A percentile compares a stretch with the other conserved stretches of the same genome.
These are phyloP conservation scores for Apostichopus californicus DNA, from an alignment of 35 echinoderm and acorn worm species.

Conservation along the genomic window DNA sequence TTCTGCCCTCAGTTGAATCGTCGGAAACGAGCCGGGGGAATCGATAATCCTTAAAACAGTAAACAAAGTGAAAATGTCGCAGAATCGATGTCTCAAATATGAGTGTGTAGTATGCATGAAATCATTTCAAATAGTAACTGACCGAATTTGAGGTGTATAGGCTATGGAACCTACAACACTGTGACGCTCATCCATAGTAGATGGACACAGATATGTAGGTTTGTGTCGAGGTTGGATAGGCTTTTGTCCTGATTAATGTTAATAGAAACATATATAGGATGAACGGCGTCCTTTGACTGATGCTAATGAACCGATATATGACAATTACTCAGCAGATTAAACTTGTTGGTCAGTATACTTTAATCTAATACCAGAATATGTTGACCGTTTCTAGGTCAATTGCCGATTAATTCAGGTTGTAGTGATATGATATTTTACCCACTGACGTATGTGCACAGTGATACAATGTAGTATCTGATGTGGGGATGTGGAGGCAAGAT, in stretches of 20 bases:
- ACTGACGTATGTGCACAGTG: no score
- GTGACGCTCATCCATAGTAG: background rate
- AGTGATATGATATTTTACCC: no score
- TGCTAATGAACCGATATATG: background rate
- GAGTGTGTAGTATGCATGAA: background rate
- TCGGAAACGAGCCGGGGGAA: conserved; percentile 31
- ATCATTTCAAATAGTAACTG: conserved; percentile 38
- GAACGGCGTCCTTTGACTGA: background rate
- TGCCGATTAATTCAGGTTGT: no score
- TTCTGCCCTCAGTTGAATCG: conserved; percentile 24
- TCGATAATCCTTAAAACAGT: conserved; percentile 44
- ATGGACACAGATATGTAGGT: background rate
- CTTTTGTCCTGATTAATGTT: background rate
- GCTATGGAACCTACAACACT: background rate
- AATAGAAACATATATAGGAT: background rate
- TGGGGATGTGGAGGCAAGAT: no score
- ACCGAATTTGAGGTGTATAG: conserved; percentile 17
- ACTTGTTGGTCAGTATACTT: background rate
- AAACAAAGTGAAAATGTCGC: conserved; percentile 46
- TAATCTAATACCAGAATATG: background rate
- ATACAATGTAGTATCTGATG: no score
- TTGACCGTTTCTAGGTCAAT: background rate
- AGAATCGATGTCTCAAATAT: conserved; percentile 48
- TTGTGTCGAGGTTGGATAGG: background rate
- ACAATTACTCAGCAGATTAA: background rate